These are phyloP conservation scores for Scylla paramamosain DNA, from an alignment of 1,140 invertebrate genomes.

Conservation along the genomic window DNA sequence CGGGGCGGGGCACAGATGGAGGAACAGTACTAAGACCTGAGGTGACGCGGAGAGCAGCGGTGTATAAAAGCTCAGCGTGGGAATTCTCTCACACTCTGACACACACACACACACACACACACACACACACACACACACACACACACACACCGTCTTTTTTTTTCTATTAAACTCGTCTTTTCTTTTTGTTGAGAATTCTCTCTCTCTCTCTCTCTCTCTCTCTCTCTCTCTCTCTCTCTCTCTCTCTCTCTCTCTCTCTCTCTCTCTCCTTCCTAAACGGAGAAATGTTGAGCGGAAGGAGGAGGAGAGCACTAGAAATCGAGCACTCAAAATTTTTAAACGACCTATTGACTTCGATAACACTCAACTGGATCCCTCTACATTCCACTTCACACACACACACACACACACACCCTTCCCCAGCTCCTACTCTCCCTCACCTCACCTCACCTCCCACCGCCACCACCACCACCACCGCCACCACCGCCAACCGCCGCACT, in stretches of 20 bases:
- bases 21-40: background rate
- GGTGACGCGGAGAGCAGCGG: background rate
- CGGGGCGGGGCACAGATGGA: background rate
- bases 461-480: background rate
- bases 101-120: background rate
- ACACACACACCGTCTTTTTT: background rate
- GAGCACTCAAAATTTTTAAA: background rate
- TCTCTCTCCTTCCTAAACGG: too few species aligned
- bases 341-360: background rate
- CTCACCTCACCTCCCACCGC: background rate
- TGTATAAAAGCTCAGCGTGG: background rate
- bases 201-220: too few species aligned
- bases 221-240: too few species aligned
- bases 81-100: slow-evolving; percentile 9
- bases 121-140: slow-evolving; percentile 8
- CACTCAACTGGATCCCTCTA: background rate
- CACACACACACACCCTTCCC: too few species aligned
- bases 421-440: background rate
- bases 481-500: background rate
- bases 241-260: too few species aligned
- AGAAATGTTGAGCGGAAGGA: too few species aligned
- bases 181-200: background rate
- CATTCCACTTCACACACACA: too few species aligned
- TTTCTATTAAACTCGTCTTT: background rate
- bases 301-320: background rate